Conservation (phyloP, 2,113 vertebrate species). For the Hemicordylus capensis region DNA sequence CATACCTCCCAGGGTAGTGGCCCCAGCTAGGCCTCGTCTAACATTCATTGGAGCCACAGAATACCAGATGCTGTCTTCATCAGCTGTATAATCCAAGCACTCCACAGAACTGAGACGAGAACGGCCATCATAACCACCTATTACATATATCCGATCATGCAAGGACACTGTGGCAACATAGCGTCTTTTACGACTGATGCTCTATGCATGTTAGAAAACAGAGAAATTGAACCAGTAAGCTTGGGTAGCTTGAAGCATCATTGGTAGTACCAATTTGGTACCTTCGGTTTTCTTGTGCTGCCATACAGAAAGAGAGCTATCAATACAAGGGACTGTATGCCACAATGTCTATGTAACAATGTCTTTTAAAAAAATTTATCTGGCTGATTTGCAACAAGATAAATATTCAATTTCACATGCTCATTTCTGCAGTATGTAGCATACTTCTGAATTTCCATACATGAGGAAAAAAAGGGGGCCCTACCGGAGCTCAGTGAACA, state of each 20-base stretch:
- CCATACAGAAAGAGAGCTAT: background rate
- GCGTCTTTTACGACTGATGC: constrained; percentile 94
- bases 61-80: constrained; percentile 98
- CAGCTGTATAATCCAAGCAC: constrained; percentile 93
- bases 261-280: too few species aligned
- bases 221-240: accelerated
- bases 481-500: background rate
- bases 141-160: constrained; percentile 95
- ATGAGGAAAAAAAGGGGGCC: background rate
- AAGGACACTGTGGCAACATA: constrained; percentile 96
- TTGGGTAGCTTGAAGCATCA: accelerated
- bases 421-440: background rate
- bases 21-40: constrained; percentile 91
- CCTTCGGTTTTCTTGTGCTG: background rate
- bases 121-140: constrained; percentile 95
- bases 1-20: constrained; percentile 93
- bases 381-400: background rate
- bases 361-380: accelerated
- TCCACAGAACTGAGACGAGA: constrained; percentile 97
- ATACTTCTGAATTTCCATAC: background rate
- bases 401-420: background rate
- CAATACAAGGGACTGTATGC: background rate
- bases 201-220: constrained; percentile 68
- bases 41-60: constrained; percentile 98
- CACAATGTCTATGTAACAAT: background rate